These are phyloP conservation scores for Lasioglossum pauxillum DNA, from an alignment of 2,888 invertebrate genomes.

Conservation along the genomic window DNA sequence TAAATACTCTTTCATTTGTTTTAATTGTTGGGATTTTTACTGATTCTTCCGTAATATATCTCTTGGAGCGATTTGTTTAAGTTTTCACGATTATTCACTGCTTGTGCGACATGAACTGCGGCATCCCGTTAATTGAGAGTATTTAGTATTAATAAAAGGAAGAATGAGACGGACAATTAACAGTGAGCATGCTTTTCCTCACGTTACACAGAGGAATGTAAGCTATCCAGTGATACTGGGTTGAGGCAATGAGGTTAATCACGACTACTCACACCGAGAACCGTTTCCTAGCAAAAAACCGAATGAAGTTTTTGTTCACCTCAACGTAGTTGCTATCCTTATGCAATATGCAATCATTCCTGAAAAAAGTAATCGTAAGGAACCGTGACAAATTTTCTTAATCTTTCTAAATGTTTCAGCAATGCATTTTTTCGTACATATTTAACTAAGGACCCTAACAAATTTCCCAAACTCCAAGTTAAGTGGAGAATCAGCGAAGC, in stretches of 20 bases:
- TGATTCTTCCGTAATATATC: no score
- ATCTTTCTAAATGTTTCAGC: no score
- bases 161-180: neutral
- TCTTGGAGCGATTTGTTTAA: no score
- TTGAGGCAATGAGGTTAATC: neutral
- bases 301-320: neutral
- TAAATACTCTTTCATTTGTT: no score
- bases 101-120: neutral
- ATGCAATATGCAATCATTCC: neutral
- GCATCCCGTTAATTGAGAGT: neutral
- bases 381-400: neutral
- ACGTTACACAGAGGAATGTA: neutral
- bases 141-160: neutral
- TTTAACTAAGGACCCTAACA: no score
- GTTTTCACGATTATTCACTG: no score
- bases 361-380: neutral
- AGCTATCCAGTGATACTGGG: neutral
- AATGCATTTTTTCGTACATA: no score
- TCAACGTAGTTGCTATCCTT: neutral
- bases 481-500: neutral
- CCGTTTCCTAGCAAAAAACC: neutral
- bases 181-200: neutral
- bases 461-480: no score
- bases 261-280: neutral
- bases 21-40: no score